Base-by-base conservation (phyloP, 2,888 invertebrate genomes). In the Cheilosia vulpina region DNA sequence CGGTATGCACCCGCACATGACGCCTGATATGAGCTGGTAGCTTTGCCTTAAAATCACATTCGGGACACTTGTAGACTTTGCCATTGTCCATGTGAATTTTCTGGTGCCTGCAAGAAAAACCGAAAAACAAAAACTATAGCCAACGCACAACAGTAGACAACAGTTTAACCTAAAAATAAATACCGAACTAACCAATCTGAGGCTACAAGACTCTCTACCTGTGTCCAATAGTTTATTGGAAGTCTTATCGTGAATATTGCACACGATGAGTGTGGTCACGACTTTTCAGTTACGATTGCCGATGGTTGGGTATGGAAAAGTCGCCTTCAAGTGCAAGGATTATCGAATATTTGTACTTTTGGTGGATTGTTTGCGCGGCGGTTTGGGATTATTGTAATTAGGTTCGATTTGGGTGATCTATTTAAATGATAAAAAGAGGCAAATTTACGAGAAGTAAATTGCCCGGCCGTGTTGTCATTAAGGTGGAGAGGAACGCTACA, bases 1-100 rank as follows among this genome's bases (percentile, higher is more conserved):
- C 96, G 4, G 95, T 95, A 91, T 98, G 98, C 27, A 96, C 94
- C 4, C 96, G 93, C 90, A 95, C 93, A 91, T 98, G 98, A 60
- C 97, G 94, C 89, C 94, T 95, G 88, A 98, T 92, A 90, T 96
- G 96, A 31, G 95, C 94, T 7, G 94, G 92, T 83, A 94, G 93
- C 88, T 94, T 94, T 17, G 95, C 94, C 87, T 94, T 94, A 91
- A 97, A 98, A 2, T 93, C 90, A 89, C 98, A 98, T 11, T 94
- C 92, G 34, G 93, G 91, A 90, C 97, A 97, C 55, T 93, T 92
- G 89, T 93, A 94, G 76, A 92, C 92, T 88, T 94, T 94, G 63
- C 92, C 92, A 5, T 91, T 87, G 2, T 91, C 90, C 17, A 91
- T 89, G 78, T 91, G 92, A 0, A 87, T 89, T 71, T 89, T 90